Evolutionary conservation across 2,797 vertebrate species (phyloP).

Genomic region (Oreortyx pictus): DNA sequence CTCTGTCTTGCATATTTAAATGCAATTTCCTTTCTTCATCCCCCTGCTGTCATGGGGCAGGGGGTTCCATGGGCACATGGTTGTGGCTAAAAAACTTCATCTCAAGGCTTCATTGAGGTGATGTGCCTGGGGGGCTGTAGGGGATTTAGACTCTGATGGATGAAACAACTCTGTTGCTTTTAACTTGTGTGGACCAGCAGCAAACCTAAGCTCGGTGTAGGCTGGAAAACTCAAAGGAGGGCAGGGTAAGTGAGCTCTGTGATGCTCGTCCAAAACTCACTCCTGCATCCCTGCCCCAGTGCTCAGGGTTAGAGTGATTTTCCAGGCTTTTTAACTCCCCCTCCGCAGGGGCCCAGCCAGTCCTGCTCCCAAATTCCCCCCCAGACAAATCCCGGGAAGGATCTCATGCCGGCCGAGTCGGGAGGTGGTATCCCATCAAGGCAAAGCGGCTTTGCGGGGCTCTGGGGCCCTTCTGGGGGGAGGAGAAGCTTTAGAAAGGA

Average conservation of each 20-base stretch:
- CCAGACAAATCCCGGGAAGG: not conserved
- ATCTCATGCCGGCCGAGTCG: not conserved
- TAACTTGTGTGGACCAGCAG: not conserved
- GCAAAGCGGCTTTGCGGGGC: not conserved
- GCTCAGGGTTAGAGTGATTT: not conserved
- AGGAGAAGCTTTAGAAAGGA: slow-evolving; percentile 31
- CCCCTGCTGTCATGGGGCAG: not conserved
- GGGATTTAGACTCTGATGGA: not conserved
- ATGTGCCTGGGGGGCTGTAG: accelerated
- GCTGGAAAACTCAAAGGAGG: not conserved
- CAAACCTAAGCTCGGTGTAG: not conserved
- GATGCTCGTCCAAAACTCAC: not conserved
- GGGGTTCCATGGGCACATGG: not conserved
- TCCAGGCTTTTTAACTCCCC: not conserved
- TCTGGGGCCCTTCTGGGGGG: not conserved
- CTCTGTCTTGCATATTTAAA: not conserved
- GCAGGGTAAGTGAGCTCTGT: not conserved
- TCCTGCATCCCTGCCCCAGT: not conserved
- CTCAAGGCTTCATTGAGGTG: not conserved
- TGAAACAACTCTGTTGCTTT: not conserved
- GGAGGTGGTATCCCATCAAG: slow-evolving; percentile 27
- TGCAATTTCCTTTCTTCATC: not conserved
- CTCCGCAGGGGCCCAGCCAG: not conserved
- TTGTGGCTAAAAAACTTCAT: not conserved
- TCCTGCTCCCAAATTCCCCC: not conserved